phyloP scores from a whole-genome alignment of 2,888 invertebrate genomes.

The Harpagoxenus sublaevis region DNA sequence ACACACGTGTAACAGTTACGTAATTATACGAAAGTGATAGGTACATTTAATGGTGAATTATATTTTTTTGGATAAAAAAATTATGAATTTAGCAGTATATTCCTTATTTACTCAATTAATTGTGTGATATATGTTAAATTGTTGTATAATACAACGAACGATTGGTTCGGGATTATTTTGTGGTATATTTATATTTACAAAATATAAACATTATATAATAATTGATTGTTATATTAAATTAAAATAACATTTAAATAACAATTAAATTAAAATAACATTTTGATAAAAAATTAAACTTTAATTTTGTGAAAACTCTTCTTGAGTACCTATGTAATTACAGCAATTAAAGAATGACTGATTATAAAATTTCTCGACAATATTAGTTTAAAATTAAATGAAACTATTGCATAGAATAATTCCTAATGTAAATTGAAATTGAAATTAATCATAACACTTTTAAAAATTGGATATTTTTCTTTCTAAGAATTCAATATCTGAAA shows the following conservation, averaged over 20 bases:
- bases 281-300: neutral
- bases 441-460: neutral
- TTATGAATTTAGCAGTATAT: neutral
- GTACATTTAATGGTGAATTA: neutral
- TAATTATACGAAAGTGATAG: neutral
- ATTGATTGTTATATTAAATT: neutral
- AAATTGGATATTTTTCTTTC: slow-evolving; percentile 23
- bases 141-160: neutral
- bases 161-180: neutral
- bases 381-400: slow-evolving; percentile 12
- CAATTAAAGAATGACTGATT: neutral
- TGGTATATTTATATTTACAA: neutral
- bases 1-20: neutral
- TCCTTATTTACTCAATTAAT: neutral
- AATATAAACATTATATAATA: neutral
- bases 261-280: neutral
- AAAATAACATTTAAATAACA: neutral
- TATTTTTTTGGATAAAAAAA: neutral
- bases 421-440: neutral
- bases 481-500: slow-evolving; percentile 21
- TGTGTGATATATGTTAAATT: neutral
- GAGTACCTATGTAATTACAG: neutral
- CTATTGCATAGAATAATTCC: neutral
- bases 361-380: neutral
- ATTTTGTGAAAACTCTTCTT: neutral